phyloP scores from a whole-genome alignment of 2,113 vertebrate species.

The Canis aureus region DNA sequence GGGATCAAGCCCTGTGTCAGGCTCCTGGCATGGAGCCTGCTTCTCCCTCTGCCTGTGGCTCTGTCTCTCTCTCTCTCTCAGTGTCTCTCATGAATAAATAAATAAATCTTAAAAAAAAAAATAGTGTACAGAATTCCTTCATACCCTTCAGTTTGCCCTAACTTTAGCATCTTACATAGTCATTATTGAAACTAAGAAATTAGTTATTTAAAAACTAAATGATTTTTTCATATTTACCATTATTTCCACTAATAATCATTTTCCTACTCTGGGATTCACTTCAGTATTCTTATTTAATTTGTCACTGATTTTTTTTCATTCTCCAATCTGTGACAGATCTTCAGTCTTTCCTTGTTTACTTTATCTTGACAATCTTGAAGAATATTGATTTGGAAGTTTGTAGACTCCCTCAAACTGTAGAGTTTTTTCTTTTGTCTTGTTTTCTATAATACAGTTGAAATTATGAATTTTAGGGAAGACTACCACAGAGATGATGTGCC shows the following conservation, averaged over 20 bases:
- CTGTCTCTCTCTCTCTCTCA: too few species aligned
- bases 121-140: background rate
- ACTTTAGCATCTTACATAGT: background rate
- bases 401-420: background rate
- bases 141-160: background rate
- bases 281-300: background rate
- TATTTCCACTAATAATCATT: background rate
- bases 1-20: too few species aligned
- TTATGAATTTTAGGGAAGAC: background rate
- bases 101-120: background rate
- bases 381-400: background rate
- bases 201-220: background rate
- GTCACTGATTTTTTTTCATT: background rate
- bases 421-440: background rate
- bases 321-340: background rate
- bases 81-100: too few species aligned
- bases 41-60: too few species aligned
- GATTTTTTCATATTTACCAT: background rate
- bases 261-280: background rate
- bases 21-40: too few species aligned
- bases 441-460: background rate
- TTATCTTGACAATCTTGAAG: background rate
- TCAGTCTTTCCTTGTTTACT: background rate
- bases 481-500: fast-evolving
- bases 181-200: background rate